These are phyloP conservation scores for Apamea crenata DNA, from an alignment of 2,888 invertebrate species.

Conservation along the genomic window DNA sequence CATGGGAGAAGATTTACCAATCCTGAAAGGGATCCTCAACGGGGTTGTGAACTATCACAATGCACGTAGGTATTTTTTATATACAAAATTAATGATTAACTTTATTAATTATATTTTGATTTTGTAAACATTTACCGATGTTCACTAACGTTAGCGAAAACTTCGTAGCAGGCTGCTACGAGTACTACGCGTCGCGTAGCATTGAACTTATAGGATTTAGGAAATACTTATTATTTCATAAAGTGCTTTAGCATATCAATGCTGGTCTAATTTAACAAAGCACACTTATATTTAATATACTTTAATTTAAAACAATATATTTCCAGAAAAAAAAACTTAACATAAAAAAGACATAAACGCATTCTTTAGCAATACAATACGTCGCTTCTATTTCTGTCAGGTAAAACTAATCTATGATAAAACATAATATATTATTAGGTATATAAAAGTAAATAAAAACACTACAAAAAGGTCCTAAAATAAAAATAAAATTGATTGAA, in stretches of 20 bases:
- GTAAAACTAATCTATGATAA: not conserved
- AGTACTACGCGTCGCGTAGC: constrained; percentile 45
- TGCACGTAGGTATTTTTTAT: constrained; percentile 95
- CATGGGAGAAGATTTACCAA: constrained; percentile 97
- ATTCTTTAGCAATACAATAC: constrained; percentile 9
- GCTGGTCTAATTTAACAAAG: not conserved
- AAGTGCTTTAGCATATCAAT: not conserved
- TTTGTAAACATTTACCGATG: constrained; percentile 27
- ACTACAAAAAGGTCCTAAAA: not conserved
- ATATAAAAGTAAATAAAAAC: not conserved
- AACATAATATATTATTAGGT: not conserved
- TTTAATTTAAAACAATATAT: not conserved
- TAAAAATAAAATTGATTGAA: not conserved
- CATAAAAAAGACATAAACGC: constrained; percentile 8
- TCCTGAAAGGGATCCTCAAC: constrained; percentile 97
- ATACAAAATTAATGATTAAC: constrained; percentile 11
- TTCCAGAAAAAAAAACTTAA: not conserved
- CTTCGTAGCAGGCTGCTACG: constrained; percentile 61
- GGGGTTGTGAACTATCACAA: constrained; percentile 97
- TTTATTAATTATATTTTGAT: constrained; percentile 14
- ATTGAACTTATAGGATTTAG: constrained; percentile 23
- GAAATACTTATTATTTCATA: constrained; percentile 13
- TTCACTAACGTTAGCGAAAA: constrained; percentile 21
- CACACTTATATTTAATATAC: not conserved
- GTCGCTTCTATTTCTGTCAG: not conserved